Conservation (phyloP, 1,140 invertebrate genomes). For the Caenorhabditis tropicalis region DNA sequence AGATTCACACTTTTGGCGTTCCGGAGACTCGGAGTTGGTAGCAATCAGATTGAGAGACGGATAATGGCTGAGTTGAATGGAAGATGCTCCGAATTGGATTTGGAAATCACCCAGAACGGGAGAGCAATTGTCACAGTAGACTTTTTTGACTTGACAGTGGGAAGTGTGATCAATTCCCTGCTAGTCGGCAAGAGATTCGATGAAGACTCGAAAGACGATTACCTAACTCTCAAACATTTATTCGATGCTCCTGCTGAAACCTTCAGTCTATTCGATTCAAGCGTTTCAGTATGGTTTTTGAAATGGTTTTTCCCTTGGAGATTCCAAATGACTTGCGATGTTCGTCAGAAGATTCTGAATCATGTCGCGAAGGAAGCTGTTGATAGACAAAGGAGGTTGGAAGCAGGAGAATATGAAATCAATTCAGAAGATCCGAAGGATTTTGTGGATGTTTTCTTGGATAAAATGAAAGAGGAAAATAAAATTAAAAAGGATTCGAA, state of each 20-base stretch:
- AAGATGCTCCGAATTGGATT: conserved; percentile 1
- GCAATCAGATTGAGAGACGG: neutral
- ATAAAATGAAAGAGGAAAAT: conserved; percentile 13
- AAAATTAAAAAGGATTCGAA: neutral
- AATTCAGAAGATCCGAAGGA: neutral
- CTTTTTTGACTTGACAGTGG: conserved; percentile 33
- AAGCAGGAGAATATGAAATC: neutral
- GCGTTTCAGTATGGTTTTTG: neutral
- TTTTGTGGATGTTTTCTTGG: conserved; percentile 26
- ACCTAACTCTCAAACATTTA: neutral
- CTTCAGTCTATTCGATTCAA: neutral
- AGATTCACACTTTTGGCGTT: neutral
- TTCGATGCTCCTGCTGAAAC: neutral
- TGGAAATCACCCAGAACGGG: neutral
- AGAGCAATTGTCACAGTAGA: neutral
- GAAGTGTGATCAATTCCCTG: conserved; percentile 43
- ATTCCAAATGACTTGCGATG: neutral
- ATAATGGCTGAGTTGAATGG: neutral
- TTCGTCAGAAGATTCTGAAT: neutral
- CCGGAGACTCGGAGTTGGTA: neutral
- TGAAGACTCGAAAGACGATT: conserved; percentile 30
- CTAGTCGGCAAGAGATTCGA: conserved; percentile 46
- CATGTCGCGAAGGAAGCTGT: neutral
- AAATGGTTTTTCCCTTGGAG: conserved; percentile 4
- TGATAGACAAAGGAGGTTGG: neutral